Conservation (phyloP, 2,113 vertebrate genomes). For the Pelobates fuscus region DNA sequence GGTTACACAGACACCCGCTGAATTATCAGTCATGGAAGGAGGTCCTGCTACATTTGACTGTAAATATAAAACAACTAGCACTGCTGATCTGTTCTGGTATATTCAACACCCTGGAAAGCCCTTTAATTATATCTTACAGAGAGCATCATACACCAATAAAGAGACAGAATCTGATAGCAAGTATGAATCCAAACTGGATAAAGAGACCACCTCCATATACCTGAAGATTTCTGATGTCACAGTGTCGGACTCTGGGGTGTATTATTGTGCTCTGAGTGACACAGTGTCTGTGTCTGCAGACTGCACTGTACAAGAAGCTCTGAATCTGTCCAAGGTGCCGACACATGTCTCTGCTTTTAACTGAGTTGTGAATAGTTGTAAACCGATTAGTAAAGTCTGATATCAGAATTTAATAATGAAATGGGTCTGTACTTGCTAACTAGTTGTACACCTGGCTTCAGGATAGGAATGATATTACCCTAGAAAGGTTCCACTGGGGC, state of each 20-base stretch:
- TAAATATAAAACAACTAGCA: background rate
- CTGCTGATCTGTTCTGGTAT: slow-evolving; percentile 6
- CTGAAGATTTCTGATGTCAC: slow-evolving; percentile 18
- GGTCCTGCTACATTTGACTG: background rate
- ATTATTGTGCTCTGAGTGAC: too few species aligned
- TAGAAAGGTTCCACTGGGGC: too few species aligned
- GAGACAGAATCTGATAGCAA: background rate
- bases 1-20: background rate
- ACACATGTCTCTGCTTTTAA: too few species aligned
- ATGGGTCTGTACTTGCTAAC: too few species aligned
- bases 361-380: background rate
- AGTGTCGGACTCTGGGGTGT: too few species aligned
- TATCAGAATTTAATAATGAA: too few species aligned
- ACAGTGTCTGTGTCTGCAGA: too few species aligned
- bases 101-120: background rate
- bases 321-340: too few species aligned
- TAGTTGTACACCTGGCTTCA: too few species aligned
- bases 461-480: too few species aligned
- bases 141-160: background rate
- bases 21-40: background rate
- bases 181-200: background rate
- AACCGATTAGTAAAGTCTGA: too few species aligned
- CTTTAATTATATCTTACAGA: background rate
- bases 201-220: background rate
- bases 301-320: too few species aligned